Base-by-base conservation (phyloP, 30 jellyfish, hydroid and myxozoan species). In the Catostylus mosaicus region DNA sequence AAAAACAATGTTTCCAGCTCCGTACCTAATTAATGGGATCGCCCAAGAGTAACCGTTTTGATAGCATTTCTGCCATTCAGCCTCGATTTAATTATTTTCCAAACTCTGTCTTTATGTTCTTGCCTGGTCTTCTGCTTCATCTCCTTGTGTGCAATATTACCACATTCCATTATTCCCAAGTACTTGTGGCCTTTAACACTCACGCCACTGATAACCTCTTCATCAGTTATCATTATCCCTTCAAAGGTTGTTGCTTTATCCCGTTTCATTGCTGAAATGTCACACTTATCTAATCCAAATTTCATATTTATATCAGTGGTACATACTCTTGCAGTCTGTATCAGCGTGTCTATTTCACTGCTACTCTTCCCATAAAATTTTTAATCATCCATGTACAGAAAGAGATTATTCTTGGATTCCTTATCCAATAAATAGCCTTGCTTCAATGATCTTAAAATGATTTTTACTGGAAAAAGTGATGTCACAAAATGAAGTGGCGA, bases 151-250 rank as follows among this genome's bases (percentile, higher is more conserved):
- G n/a, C n/a, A n/a, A n/a, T n/a, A n/a, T n/a, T n/a, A n/a, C n/a
- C n/a, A n/a, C n/a, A n/a, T n/a, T 57, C 59, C 50, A 31, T 8
- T 3, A 76, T 65, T 7, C 78, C 87, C 48, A 66, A 51, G 78
- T 81, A 67, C 77, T 35, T 81, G 65, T 67, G 29, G 27, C 75
- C 75, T n/a, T 81, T 80, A n/a, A n/a, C n/a, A n/a, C n/a, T n/a
- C n/a, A n/a, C n/a, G n/a, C n/a, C n/a, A n/a, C n/a, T n/a, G n/a
- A n/a, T n/a, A n/a, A n/a, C n/a, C n/a, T n/a, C n/a, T n/a, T n/a
- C n/a, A n/a, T n/a, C n/a, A n/a, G n/a, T n/a, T n/a, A n/a, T n/a
- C n/a, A n/a, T n/a, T n/a, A n/a, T n/a, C n/a, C n/a, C n/a, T n/a
- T n/a, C n/a, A 19, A 63, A 36, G 10, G 36, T n/a, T 59, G 0